Percentiles rank a stretch among this genome's conserved stretches.
Conservation (phyloP, 2,797 vertebrate species). For the Propithecus deckenii region DNA sequence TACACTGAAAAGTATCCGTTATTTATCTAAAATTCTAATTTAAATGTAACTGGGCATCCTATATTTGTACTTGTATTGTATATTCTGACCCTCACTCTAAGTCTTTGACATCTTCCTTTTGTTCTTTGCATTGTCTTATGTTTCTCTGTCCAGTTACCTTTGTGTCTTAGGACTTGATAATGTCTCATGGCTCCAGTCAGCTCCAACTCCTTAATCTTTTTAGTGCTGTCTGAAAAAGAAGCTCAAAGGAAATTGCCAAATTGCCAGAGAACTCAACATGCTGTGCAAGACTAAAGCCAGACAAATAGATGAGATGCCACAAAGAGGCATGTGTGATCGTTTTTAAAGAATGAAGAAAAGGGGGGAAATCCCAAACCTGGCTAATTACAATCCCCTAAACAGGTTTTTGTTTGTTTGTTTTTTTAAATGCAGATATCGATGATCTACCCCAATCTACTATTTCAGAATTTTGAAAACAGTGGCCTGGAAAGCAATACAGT, state of each 20-base stretch:
- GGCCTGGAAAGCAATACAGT: not conserved
- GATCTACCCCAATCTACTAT: not conserved
- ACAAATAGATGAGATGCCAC: not conserved
- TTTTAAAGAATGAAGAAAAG: slow-evolving; percentile 20
- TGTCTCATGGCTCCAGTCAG: not conserved
- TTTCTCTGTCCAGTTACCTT: not conserved
- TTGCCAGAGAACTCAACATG: slow-evolving; percentile 28
- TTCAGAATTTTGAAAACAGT: not conserved
- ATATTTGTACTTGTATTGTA: not conserved
- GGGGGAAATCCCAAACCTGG: not conserved
- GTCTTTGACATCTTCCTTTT: not conserved
- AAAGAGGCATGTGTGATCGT: not conserved
- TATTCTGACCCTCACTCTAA: not conserved
- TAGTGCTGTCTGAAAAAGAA: not conserved
- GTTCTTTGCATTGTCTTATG: not conserved
- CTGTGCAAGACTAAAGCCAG: not conserved
- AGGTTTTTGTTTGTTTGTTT: not conserved
- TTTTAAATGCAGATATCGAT: not conserved
- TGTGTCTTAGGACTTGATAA: not conserved
- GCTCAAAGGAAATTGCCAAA: slow-evolving; percentile 49
- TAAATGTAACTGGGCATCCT: not conserved
- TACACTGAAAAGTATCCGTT: not conserved
- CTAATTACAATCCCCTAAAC: not conserved
- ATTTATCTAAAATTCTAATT: slow-evolving; percentile 29
- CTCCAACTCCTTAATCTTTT: slow-evolving; percentile 35